These are phyloP conservation scores for Phocoena phocoena DNA, from an alignment of 2,113 vertebrate genomes.

Conservation along the genomic window DNA sequence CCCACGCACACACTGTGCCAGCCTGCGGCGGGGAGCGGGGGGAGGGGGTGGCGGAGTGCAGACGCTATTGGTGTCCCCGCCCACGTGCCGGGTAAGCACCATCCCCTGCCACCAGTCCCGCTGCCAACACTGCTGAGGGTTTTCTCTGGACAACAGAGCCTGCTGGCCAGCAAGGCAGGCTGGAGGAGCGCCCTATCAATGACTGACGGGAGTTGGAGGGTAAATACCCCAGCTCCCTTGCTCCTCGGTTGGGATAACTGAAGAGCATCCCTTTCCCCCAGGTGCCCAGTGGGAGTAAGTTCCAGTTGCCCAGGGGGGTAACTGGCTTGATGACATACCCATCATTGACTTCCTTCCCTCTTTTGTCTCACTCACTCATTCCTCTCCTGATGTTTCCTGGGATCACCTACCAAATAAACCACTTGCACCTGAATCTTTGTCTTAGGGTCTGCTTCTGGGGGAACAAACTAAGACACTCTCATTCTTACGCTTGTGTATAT, in stretches of 20 bases:
- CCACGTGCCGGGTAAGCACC: rapidly evolving
- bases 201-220: neutral
- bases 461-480: neutral
- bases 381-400: too few relatives aligned
- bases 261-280: neutral
- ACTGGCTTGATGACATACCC: neutral
- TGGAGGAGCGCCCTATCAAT: neutral
- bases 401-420: neutral
- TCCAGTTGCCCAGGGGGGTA: neutral
- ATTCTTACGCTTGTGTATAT: neutral
- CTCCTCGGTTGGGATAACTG: rapidly evolving
- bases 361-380: neutral
- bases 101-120: neutral
- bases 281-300: neutral
- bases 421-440: neutral
- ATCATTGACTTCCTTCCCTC: neutral
- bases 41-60: neutral
- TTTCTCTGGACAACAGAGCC: neutral
- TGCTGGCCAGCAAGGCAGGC: neutral
- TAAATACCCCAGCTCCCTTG: neutral
- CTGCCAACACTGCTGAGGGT: neutral
- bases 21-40: too few relatives aligned
- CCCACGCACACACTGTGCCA: neutral
- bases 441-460: neutral
- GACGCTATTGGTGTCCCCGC: neutral